Percentiles rank a stretch among this genome's conserved stretches.
These are phyloP conservation scores for Ancistrus triradiatus DNA, from an alignment of 2,113 vertebrate genomes.

Conservation along the genomic window DNA sequence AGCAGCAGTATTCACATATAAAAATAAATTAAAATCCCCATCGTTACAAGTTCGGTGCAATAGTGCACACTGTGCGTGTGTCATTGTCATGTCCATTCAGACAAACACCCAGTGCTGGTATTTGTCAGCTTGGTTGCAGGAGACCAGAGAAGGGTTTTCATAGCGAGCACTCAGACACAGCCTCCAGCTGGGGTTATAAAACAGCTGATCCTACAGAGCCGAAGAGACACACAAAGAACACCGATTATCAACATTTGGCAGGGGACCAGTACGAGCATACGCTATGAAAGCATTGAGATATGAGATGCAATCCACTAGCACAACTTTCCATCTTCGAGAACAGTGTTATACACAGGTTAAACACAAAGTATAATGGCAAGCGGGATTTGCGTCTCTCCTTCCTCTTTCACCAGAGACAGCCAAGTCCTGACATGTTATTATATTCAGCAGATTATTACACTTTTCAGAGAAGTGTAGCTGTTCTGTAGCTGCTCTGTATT, in stretches of 20 bases:
- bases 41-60: conserved; percentile 17
- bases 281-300: neutral
- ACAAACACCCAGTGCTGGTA: conserved; percentile 87
- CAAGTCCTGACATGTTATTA: conserved; percentile 5
- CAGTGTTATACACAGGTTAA: too few relatives aligned
- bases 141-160: conserved; percentile 73
- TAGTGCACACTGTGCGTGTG: neutral
- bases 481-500: neutral
- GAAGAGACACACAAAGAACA: conserved; percentile 41
- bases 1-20: conserved; percentile 59
- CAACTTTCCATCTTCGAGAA: too few relatives aligned
- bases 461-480: neutral
- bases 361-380: too few relatives aligned
- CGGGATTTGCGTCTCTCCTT: neutral
- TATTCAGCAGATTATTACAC: conserved; percentile 7
- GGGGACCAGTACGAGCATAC: conserved; percentile 8
- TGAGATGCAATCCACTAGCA: too few relatives aligned
- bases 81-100: conserved; percentile 39
- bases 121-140: conserved; percentile 79
- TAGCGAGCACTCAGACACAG: conserved; percentile 84
- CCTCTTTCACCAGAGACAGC: neutral
- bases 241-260: conserved; percentile 5
- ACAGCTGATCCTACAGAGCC: conserved; percentile 75
- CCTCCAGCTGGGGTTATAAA: conserved; percentile 73
- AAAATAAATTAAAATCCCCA: conserved; percentile 67